Conservation (phyloP, 2,113 vertebrate species). For the Antennarius striatus region DNA sequence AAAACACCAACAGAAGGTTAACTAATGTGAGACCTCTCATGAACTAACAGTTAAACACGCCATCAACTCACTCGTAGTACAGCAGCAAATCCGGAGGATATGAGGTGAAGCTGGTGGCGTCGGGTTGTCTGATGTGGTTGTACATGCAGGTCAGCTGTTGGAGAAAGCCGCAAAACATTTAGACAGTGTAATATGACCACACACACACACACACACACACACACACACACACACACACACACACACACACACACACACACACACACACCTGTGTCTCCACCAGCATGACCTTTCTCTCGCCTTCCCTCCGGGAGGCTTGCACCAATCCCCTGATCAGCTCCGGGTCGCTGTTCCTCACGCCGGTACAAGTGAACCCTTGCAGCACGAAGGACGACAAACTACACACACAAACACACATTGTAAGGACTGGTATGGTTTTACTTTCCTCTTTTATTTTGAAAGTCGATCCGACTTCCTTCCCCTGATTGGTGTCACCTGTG, state of each 20-base stretch:
- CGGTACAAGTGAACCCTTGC: constrained; percentile 78
- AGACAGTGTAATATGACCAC: background rate
- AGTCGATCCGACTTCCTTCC: no score
- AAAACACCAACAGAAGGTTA: background rate
- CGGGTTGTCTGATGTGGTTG: constrained; percentile 60
- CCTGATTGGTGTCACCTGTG: no score
- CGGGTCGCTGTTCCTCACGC: constrained; percentile 27
- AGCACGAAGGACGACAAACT: constrained; percentile 76
- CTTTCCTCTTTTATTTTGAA: no score
- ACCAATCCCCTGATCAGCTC: constrained; percentile 61
- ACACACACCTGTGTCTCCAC: constrained; percentile 74
- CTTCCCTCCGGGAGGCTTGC: constrained; percentile 55
- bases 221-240: background rate
- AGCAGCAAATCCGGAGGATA: constrained; percentile 75
- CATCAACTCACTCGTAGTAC: constrained; percentile 75
- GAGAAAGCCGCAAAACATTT: background rate
- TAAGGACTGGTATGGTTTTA: background rate
- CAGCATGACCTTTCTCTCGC: constrained; percentile 51
- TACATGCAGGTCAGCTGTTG: constrained; percentile 81
- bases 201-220: background rate
- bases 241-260: background rate
- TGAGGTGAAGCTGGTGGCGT: constrained; percentile 44
- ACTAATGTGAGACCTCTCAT: no score
- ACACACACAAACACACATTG: constrained; percentile 30
- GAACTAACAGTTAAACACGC: background rate